Evolutionary conservation across 2,113 vertebrate genomes (phyloP).

Genomic region (Entelurus aequoreus): DNA sequence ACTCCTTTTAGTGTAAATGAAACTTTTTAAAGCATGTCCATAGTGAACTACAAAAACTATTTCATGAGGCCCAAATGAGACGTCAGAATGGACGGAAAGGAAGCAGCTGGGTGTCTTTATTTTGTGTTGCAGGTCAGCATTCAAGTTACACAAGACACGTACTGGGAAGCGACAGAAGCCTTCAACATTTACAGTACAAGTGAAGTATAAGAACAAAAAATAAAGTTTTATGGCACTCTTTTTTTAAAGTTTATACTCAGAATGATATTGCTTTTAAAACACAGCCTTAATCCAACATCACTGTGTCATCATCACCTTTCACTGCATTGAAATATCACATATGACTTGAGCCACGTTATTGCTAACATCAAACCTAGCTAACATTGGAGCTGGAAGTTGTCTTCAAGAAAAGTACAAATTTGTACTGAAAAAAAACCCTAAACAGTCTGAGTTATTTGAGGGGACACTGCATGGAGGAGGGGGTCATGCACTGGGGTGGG

Average conservation of each 20-base stretch:
- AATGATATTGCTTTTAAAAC: slow-evolving; percentile 67
- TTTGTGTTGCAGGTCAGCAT: slow-evolving; percentile 58
- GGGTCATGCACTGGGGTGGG: slow-evolving; percentile 65
- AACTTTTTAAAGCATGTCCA: too few species aligned
- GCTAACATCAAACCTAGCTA: slow-evolving; percentile 66
- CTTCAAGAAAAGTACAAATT: slow-evolving; percentile 57
- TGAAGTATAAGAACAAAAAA: slow-evolving; percentile 41
- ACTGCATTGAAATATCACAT: slow-evolving; percentile 70
- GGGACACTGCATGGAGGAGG: slow-evolving; percentile 29
- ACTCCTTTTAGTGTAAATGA: too few species aligned
- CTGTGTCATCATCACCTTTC: slow-evolving; percentile 38
- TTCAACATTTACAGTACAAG: slow-evolving; percentile 54
- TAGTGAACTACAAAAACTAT: too few species aligned
- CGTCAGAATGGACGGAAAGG: slow-evolving; percentile 38
- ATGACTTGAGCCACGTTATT: slow-evolving; percentile 68
- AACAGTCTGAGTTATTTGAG: slow-evolving; percentile 57
- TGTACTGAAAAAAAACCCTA: slow-evolving; percentile 56
- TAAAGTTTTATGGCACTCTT: slow-evolving; percentile 54
- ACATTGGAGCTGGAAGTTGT: slow-evolving; percentile 55
- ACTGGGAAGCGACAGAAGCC: slow-evolving; percentile 56
- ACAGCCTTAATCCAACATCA: slow-evolving; percentile 46
- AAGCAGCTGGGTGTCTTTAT: slow-evolving; percentile 64
- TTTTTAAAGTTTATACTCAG: slow-evolving; percentile 27
- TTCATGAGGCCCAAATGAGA: too few species aligned
- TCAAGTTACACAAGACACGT: slow-evolving; percentile 59